These are phyloP conservation scores for Spondyliosoma cantharus DNA, from an alignment of 2,797 vertebrate species.

Conservation along the genomic window DNA sequence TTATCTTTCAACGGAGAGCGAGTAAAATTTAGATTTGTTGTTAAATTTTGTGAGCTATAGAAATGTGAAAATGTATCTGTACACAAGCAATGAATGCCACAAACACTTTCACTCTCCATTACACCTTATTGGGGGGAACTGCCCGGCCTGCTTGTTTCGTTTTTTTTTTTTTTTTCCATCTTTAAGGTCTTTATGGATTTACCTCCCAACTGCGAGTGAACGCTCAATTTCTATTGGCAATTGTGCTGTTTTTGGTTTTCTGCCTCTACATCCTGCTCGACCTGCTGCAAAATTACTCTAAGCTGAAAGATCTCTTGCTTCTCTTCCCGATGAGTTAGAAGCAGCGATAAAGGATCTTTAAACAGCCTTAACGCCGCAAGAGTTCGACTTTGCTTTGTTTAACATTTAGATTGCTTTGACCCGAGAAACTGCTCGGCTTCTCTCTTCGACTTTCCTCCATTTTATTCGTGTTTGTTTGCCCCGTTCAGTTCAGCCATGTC, in stretches of 20 bases:
- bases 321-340: conserved; percentile 7
- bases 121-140: background rate
- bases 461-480: background rate
- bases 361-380: background rate
- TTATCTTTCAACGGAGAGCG: background rate
- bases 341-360: background rate
- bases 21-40: background rate
- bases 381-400: conserved; percentile 11
- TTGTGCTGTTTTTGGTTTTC: background rate
- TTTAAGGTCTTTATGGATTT: conserved; percentile 5
- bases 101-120: background rate
- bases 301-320: background rate
- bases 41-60: background rate
- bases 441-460: background rate
- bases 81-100: background rate
- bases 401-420: background rate
- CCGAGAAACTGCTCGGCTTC: background rate
- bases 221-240: background rate
- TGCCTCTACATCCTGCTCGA: background rate
- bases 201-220: background rate
- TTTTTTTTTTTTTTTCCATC: background rate
- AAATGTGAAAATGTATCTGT: background rate
- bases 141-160: background rate
- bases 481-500: background rate
- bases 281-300: background rate